Percentiles rank a stretch among this genome's conserved stretches.
Evolutionary conservation across 2,113 vertebrate genomes (phyloP).

Genomic region (Phyllostomus hastatus): DNA sequence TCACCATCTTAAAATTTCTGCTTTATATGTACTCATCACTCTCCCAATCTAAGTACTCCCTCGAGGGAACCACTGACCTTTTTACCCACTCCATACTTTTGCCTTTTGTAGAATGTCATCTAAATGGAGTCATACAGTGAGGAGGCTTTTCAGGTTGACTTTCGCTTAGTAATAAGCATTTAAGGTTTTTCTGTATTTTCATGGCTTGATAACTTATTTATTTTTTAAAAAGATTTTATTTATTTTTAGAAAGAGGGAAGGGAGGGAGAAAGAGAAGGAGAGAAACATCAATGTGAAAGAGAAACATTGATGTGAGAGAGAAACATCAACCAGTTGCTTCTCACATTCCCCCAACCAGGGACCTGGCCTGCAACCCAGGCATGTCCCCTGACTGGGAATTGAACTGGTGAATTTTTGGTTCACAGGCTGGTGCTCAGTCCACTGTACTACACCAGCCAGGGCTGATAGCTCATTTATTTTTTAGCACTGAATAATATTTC

Average conservation of each 20-base stretch:
- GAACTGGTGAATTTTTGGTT: no score
- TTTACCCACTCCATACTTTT: background rate
- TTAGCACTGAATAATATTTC: background rate
- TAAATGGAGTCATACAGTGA: background rate
- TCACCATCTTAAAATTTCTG: background rate
- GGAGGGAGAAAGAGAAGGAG: no score
- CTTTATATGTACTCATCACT: background rate
- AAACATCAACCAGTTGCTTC: no score
- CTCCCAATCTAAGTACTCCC: no score
- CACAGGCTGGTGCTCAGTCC: no score
- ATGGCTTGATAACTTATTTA: background rate
- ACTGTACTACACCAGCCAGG: no score
- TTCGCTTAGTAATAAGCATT: background rate
- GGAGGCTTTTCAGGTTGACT: background rate
- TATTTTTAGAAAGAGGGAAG: no score
- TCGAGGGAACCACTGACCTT: background rate
- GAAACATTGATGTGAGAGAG: no score
- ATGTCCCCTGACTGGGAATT: no score
- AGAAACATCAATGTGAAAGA: no score
- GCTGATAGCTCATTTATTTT: background rate
- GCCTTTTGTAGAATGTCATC: background rate
- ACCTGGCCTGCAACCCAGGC: no score
- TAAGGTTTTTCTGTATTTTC: background rate
- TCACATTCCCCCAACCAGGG: no score
- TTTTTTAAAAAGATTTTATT: background rate